phyloP scores from a whole-genome alignment of 2,113 vertebrate species.

The Malurus melanocephalus region DNA sequence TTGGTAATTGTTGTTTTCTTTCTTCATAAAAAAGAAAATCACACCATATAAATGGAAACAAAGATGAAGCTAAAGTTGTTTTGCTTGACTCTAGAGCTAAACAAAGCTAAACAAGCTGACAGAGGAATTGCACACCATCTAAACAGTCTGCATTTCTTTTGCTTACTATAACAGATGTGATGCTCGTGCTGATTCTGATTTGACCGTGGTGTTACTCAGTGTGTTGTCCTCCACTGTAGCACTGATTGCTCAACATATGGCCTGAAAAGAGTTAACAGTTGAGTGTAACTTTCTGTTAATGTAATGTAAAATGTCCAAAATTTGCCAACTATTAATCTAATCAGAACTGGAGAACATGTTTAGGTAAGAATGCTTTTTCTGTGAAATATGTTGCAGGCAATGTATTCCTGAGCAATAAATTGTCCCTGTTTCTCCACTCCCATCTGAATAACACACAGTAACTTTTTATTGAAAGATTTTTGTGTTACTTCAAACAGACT shows the following conservation, averaged over 20 bases:
- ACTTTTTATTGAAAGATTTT: not conserved
- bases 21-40: not conserved
- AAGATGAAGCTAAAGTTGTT: not conserved
- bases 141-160: not conserved
- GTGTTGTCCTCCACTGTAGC: not conserved
- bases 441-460: not conserved
- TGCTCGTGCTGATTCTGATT: not conserved
- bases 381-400: not conserved
- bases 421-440: not conserved
- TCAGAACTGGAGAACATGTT: not conserved
- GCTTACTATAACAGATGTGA: not conserved
- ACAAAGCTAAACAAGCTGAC: not conserved
- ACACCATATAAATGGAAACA: not conserved
- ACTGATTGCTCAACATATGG: not conserved
- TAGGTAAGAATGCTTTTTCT: not conserved
- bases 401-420: not conserved
- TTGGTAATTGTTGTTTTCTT: not conserved
- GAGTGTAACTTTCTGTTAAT: not conserved
- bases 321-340: slow-evolving; percentile 5
- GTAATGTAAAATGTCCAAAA: not conserved
- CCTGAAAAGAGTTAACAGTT: not conserved
- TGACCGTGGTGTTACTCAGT: not conserved
- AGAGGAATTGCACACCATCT: not conserved
- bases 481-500: not conserved
- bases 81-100: not conserved